A percentile compares a stretch with the other conserved stretches of the same genome.
These are phyloP conservation scores for Decapterus maruadsi DNA, from an alignment of 2,797 vertebrate genomes.

Conservation along the genomic window DNA sequence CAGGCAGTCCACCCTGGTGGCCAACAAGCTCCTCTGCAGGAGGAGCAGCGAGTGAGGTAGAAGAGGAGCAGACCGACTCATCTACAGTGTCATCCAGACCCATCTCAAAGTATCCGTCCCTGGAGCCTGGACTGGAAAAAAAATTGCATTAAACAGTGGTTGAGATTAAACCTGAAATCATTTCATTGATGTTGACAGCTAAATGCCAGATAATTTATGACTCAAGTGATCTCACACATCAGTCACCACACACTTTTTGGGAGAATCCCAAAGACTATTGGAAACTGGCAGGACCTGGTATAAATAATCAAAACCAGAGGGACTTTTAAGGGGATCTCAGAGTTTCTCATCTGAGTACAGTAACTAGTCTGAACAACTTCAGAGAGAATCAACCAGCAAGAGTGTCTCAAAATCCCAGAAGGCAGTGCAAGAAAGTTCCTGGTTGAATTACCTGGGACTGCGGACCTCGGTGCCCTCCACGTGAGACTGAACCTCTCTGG, in stretches of 20 bases:
- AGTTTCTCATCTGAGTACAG: neutral
- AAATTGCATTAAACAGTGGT: neutral
- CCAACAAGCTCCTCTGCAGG: constrained; percentile 41
- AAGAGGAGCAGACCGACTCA: constrained; percentile 80
- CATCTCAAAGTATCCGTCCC: constrained; percentile 98
- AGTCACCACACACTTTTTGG: neutral
- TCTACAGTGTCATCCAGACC: constrained; percentile 87
- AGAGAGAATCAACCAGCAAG: too few species aligned
- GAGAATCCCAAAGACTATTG: neutral
- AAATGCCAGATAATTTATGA: neutral
- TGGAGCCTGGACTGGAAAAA: constrained; percentile 74
- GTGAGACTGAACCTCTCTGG: constrained; percentile 51
- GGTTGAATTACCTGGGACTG: constrained; percentile 56
- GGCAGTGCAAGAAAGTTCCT: neutral
- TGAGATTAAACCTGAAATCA: neutral
- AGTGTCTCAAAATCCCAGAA: neutral
- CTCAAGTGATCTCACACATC: neutral
- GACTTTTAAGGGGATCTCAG: neutral
- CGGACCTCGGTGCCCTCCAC: constrained; percentile 64
- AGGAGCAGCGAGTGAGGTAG: constrained; percentile 35
- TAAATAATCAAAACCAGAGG: neutral
- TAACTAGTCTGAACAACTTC: neutral
- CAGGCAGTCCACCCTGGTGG: constrained; percentile 32
- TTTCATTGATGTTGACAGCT: neutral
- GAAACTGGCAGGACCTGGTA: neutral